Conservation (phyloP, 2,888 invertebrate genomes). For the Vannuccia rotundouncinata region DNA sequence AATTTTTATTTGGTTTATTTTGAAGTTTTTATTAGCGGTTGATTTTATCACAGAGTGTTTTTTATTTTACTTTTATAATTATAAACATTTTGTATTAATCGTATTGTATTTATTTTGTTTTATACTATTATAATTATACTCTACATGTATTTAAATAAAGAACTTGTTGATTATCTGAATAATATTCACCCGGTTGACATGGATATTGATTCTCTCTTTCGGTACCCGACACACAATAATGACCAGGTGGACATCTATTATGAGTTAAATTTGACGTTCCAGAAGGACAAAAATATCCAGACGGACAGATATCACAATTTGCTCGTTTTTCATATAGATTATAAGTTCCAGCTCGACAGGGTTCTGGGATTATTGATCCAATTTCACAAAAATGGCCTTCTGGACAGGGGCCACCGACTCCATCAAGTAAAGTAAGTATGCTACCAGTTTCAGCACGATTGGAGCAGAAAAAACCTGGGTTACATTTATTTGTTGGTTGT, state of each 20-base stretch:
- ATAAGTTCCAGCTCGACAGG: background rate
- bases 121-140: too few relatives aligned
- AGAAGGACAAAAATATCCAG: slow-evolving; percentile 50
- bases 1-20: too few relatives aligned
- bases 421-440: background rate
- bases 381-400: background rate
- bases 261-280: slow-evolving; percentile 43
- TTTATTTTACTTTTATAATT: too few relatives aligned
- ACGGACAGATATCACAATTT: slow-evolving; percentile 46
- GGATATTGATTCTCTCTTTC: slow-evolving; percentile 11
- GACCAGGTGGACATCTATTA: slow-evolving; percentile 46
- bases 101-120: too few relatives aligned
- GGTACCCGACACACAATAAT: slow-evolving; percentile 47
- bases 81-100: too few relatives aligned
- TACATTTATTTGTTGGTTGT: slow-evolving; percentile 41
- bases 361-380: background rate
- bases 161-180: too few relatives aligned
- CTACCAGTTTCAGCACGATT: slow-evolving; percentile 37
- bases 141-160: too few relatives aligned
- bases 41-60: too few relatives aligned
- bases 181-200: background rate
- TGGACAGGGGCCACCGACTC: background rate
- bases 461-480: slow-evolving; percentile 48
- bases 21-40: too few relatives aligned
- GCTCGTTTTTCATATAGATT: background rate